Evolutionary conservation across 2,113 vertebrate species (phyloP).

Genomic region (Mesoclemmys tuberculata): DNA sequence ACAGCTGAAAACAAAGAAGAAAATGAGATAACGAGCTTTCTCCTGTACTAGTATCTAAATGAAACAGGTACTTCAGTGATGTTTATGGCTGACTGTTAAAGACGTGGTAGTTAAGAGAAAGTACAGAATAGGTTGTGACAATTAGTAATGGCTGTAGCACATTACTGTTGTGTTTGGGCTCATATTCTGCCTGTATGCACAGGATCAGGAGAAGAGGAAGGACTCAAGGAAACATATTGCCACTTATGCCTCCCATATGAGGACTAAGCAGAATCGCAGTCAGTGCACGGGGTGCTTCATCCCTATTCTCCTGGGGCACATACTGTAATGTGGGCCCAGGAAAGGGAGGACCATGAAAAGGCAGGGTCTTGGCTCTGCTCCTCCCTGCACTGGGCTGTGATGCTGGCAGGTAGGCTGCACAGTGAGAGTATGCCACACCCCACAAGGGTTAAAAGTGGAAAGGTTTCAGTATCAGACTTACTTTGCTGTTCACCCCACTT

Average conservation of each 20-base stretch:
- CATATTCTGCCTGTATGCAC: not conserved
- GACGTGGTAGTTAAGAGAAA: not conserved
- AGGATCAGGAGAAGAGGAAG: not conserved
- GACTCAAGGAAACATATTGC: not conserved
- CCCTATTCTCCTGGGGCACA: not conserved
- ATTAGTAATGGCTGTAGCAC: not conserved
- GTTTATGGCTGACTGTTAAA: not conserved
- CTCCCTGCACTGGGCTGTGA: rapidly evolving
- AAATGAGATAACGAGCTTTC: not conserved
- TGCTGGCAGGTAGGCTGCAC: not conserved
- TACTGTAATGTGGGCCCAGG: not conserved
- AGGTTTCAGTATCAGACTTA: not conserved
- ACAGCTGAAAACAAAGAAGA: not conserved
- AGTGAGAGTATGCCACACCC: not conserved
- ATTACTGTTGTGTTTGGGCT: not conserved
- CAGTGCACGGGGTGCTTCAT: not conserved
- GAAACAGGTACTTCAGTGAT: not conserved
- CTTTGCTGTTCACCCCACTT: not conserved
- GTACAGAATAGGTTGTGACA: not conserved
- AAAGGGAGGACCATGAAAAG: not conserved
- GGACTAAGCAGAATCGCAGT: not conserved
- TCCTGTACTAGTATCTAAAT: not conserved
- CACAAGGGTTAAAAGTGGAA: not conserved
- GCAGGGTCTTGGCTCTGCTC: not conserved
- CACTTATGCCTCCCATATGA: not conserved